A percentile compares a stretch with the other conserved stretches of the same genome.
phyloP scores from a whole-genome alignment of 2,797 vertebrate species.

The Takifugu rubripes region DNA sequence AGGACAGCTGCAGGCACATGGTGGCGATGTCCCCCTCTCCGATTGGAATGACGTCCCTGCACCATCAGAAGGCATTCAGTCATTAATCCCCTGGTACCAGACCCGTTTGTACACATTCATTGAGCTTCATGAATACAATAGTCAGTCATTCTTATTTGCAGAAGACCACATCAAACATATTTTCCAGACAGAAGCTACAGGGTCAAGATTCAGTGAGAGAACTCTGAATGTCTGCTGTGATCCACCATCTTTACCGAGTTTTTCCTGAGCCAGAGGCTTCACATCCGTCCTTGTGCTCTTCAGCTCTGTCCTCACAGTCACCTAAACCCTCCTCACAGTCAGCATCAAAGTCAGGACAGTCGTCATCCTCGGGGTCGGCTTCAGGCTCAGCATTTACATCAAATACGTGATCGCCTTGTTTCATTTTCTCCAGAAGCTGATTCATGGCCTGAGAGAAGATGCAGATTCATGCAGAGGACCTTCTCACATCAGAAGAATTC shows the following conservation, averaged over 20 bases:
- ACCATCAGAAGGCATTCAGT: not conserved
- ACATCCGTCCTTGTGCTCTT: conserved; percentile 69
- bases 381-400: conserved; percentile 77
- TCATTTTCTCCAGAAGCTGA: conserved; percentile 87
- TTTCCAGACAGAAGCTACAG: too few relatives aligned
- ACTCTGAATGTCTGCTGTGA: too few relatives aligned
- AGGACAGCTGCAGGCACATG: conserved; percentile 88
- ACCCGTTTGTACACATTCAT: too few relatives aligned
- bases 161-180: too few relatives aligned
- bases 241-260: conserved; percentile 55
- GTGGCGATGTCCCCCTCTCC: conserved; percentile 80
- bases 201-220: too few relatives aligned
- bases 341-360: conserved; percentile 71
- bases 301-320: conserved; percentile 57
- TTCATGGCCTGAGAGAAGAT: conserved; percentile 76
- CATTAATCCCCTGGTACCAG: too few relatives aligned
- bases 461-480: too few relatives aligned
- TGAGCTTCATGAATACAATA: too few relatives aligned
- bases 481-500: too few relatives aligned
- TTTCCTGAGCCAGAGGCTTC: conserved; percentile 58
- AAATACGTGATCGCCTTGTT: conserved; percentile 85
- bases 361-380: conserved; percentile 66
- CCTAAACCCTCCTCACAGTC: conserved; percentile 63
- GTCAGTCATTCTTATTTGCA: too few relatives aligned
- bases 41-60: conserved; percentile 69